phyloP scores from a whole-genome alignment of 2,797 vertebrate genomes.

The Melanotaenia maccullochi region DNA sequence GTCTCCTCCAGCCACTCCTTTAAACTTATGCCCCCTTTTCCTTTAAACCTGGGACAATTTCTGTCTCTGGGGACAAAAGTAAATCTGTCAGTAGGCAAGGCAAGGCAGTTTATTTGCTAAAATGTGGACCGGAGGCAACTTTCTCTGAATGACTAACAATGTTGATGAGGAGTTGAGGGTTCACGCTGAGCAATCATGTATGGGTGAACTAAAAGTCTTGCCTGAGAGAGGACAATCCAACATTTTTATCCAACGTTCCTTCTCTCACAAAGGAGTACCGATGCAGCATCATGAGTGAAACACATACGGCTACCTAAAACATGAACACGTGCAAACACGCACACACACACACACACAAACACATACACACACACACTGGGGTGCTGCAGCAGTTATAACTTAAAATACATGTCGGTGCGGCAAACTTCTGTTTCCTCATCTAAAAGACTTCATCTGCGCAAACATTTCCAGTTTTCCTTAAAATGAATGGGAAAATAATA shows the following conservation, averaged over 20 bases:
- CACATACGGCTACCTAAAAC: conserved; percentile 41
- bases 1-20: not conserved
- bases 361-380: no score
- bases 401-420: conserved; percentile 4
- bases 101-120: no score
- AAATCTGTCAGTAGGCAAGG: not conserved
- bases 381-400: not conserved
- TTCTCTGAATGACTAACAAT: not conserved
- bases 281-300: conserved; percentile 37
- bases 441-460: conserved; percentile 25
- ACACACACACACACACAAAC: no score
- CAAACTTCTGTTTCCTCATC: conserved; percentile 1
- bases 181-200: not conserved
- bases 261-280: conserved; percentile 11
- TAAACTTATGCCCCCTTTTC: not conserved
- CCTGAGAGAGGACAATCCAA: conserved; percentile 14
- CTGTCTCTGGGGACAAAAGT: not conserved
- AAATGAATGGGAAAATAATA: not conserved
- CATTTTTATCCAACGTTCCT: conserved; percentile 31
- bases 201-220: conserved; percentile 3
- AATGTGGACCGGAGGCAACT: not conserved
- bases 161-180: conserved; percentile 10
- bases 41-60: not conserved
- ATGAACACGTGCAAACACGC: conserved; percentile 14
- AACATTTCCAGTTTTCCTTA: conserved; percentile 6